A percentile compares a stretch with the other conserved stretches of the same genome.
Conservation (phyloP, 2,888 invertebrate species). For the Chesias legatella region DNA sequence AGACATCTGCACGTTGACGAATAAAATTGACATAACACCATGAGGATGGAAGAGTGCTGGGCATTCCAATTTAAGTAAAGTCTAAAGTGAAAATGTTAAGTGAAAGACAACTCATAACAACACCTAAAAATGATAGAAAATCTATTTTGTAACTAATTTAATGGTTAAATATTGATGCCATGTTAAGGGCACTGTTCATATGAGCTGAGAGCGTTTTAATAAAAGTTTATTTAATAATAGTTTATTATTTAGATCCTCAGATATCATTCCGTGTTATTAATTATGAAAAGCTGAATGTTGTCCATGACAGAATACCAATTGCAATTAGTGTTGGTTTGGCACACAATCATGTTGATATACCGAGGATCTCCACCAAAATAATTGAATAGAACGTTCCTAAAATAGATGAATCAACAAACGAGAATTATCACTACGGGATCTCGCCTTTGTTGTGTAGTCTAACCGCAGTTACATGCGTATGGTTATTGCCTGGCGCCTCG, state of each 20-base stretch:
- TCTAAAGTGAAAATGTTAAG: conserved; percentile 50
- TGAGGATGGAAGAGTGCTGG: conserved; percentile 51
- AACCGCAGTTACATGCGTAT: conserved; percentile 36
- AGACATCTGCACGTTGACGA: conserved; percentile 25
- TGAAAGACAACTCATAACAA: conserved; percentile 57
- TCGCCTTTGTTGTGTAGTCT: conserved; percentile 16
- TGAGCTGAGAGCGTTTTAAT: conserved; percentile 66
- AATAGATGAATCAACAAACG: conserved; percentile 29
- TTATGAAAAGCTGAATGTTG: conserved; percentile 15
- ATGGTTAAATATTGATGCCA: conserved; percentile 45
- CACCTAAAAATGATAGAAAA: conserved; percentile 29
- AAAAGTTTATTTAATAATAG: conserved; percentile 50
- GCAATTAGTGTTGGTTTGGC: conserved; percentile 6
- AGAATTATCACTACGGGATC: conserved; percentile 23
- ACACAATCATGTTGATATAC: conserved; percentile 8
- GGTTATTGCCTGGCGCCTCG: conserved; percentile 35
- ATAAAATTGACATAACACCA: conserved; percentile 25
- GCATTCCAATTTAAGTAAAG: conserved; percentile 67
- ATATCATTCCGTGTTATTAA: conserved; percentile 7
- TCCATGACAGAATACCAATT: conserved; percentile 4
- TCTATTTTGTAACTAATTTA: conserved; percentile 38
- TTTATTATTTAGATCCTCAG: background rate
- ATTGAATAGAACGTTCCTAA: conserved; percentile 14
- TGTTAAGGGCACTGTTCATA: conserved; percentile 54
- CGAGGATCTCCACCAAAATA: conserved; percentile 17